Base-by-base conservation (phyloP, 2,797 vertebrate species). In the Lepus oiostolus region DNA sequence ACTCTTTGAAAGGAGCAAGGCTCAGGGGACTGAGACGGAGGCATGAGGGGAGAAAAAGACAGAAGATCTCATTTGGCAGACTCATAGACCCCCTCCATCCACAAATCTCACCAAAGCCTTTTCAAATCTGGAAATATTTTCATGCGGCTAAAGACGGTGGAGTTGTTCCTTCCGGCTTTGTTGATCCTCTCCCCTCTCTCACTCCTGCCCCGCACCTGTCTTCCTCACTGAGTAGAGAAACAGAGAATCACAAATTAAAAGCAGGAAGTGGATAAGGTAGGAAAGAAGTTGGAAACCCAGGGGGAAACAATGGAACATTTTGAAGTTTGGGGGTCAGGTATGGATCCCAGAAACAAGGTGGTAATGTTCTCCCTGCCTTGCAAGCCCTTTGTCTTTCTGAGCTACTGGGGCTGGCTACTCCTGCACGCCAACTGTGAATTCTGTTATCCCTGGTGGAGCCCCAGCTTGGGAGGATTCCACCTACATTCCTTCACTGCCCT, bases 401-500 rank as follows among this genome's bases (percentile, higher is more conserved):
- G 79, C 74, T 52, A 2, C 74, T 32, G 11, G 6, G 80, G 9
- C 74, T n/a, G 47, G 35, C 91, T 96, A 32, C 47, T 26, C 28
- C 65, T 87, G 87, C 65, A 83, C 70, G 52, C 54, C 81, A 63
- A 50, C 96, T 94, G 28, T 87, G 97, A 96, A 94, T 97, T 98
- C 97, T 96, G 96, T 30, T 97, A 89, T 30, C 97, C 97, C 97
- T 92, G 79, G 4, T 7, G 88, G 97, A 97, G 96, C 97, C 32
- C 96, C 96, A 86, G 60, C 91, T 96, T 38, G 93, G 92, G 97
- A 71, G 65, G 96, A 97, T 97, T 98, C 97, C 97, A 98, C 98
- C 97, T 98, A 98, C 97, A 98, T 98, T 98, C 97, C 97, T 98
- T 94, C 97, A 89, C 91, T 28, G 84, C 96, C 96, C 93, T 87